A percentile compares a stretch with the other conserved stretches of the same genome.
These are phyloP conservation scores for Corythornis vintsioides DNA, from an alignment of 2,113 vertebrate genomes.

Conservation along the genomic window DNA sequence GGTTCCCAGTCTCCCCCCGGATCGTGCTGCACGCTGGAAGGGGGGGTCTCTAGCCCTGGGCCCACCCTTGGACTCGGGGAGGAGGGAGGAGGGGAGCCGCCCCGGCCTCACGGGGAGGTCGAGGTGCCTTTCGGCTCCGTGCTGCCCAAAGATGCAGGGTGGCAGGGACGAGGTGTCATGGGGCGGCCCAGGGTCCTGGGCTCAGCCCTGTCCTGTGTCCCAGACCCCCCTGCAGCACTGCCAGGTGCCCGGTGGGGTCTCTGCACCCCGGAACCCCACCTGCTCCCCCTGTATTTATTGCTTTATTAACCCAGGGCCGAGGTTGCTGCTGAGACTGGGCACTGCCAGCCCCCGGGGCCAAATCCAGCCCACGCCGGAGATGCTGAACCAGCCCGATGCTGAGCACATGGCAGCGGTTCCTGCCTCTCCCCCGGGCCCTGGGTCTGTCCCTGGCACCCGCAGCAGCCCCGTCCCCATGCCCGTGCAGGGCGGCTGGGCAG, in stretches of 20 bases:
- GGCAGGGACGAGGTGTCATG: accelerated
- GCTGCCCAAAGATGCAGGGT: accelerated
- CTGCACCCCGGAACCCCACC: accelerated
- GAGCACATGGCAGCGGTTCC: not conserved
- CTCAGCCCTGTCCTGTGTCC: not conserved
- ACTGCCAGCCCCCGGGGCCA: not conserved
- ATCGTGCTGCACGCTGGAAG: not conserved
- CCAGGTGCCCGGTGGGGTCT: accelerated
- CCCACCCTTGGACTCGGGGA: accelerated
- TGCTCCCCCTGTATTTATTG: not conserved
- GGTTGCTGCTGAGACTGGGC: not conserved
- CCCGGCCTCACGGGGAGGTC: accelerated
- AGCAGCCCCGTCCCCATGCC: not conserved
- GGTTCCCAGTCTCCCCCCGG: not conserved
- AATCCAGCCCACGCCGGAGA: not conserved
- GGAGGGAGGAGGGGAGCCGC: not conserved
- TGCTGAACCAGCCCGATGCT: not conserved
- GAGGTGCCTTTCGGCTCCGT: not conserved
- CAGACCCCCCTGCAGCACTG: accelerated
- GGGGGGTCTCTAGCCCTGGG: not conserved
- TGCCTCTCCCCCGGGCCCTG: accelerated
- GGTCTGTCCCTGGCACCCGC: not conserved
- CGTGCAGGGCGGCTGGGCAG: accelerated
- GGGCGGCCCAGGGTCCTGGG: not conserved
- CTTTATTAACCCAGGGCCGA: not conserved